Evolutionary conservation across 2,888 invertebrate genomes (phyloP).

Genomic region (Mythimna vitellina): DNA sequence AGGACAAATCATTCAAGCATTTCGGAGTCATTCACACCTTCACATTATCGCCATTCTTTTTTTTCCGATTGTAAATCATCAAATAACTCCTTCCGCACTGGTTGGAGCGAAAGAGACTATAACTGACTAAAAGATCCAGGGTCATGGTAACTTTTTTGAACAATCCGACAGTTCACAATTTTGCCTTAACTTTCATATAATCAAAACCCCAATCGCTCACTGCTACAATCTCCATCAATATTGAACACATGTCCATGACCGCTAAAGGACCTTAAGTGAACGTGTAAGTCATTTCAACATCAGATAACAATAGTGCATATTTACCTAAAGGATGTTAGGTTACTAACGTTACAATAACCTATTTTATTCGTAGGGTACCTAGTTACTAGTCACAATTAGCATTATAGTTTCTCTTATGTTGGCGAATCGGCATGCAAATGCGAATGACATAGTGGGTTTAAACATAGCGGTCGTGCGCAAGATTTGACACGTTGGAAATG

Average conservation of each 20-base stretch:
- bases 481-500: slow-evolving; percentile 39
- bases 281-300: slow-evolving; percentile 51
- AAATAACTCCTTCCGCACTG: no score
- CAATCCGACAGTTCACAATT: background rate
- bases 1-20: no score
- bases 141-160: no score
- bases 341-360: slow-evolving; percentile 49
- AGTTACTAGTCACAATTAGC: slow-evolving; percentile 35
- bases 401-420: slow-evolving; percentile 48
- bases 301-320: slow-evolving; percentile 57
- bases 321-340: slow-evolving; percentile 45
- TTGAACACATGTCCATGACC: slow-evolving; percentile 41
- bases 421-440: slow-evolving; percentile 50
- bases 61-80: no score
- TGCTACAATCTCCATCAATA: slow-evolving; percentile 29
- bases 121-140: no score
- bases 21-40: no score
- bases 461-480: slow-evolving; percentile 39
- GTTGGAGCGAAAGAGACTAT: no score
- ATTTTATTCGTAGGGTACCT: slow-evolving; percentile 36
- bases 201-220: slow-evolving; percentile 7
- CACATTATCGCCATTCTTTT: no score
- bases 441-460: slow-evolving; percentile 34
- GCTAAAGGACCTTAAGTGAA: slow-evolving; percentile 29
- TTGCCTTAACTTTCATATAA: slow-evolving; percentile 25